These are phyloP conservation scores for Eupithecia centaureata DNA, from an alignment of 2,888 invertebrate species.

Conservation along the genomic window DNA sequence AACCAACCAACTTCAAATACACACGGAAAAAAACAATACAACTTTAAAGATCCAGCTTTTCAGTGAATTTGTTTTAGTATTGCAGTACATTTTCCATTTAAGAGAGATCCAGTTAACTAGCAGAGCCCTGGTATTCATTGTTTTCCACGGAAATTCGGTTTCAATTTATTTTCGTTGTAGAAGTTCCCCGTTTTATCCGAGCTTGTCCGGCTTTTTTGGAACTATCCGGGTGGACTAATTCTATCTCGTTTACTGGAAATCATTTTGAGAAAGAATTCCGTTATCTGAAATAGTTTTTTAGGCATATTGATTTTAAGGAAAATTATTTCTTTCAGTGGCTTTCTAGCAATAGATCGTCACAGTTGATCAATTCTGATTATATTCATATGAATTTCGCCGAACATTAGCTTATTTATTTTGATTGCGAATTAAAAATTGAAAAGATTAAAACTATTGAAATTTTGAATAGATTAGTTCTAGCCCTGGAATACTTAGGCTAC, in stretches of 20 bases:
- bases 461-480: too few species aligned
- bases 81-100: conserved; percentile 14
- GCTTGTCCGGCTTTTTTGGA: conserved; percentile 11
- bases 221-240: neutral
- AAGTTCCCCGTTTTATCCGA: conserved; percentile 8
- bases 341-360: too few species aligned
- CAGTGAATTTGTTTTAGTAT: conserved; percentile 3
- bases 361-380: too few species aligned
- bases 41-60: neutral
- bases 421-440: too few species aligned
- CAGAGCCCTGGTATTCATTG: conserved; percentile 23
- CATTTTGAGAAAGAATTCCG: neutral
- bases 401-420: too few species aligned
- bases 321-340: too few species aligned
- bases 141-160: conserved; percentile 30
- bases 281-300: too few species aligned
- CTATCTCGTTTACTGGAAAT: neutral
- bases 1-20: neutral
- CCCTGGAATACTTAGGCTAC: too few species aligned
- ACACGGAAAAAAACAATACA: neutral
- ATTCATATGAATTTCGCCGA: too few species aligned
- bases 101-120: conserved; percentile 11
- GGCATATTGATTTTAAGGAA: too few species aligned
- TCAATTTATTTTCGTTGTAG: conserved; percentile 24
- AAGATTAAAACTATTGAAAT: too few species aligned